Evolutionary conservation across 92 coral and sea anemone species (phyloP), one percentile per base, ranked within the genome.

Genomic region (Phymanthus crucifer): DNA sequence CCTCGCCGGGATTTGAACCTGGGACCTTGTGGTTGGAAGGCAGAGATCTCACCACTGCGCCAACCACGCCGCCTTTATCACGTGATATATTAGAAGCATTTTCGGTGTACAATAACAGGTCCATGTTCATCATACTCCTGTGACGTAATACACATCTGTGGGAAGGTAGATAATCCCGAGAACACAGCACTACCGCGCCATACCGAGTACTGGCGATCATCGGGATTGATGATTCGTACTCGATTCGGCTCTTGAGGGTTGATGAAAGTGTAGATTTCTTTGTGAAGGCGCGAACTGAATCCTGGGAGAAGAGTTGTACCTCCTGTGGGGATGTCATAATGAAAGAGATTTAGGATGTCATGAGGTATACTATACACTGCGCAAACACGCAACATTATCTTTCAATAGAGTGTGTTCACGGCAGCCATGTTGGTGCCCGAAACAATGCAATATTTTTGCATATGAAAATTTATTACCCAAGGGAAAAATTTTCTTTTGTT

Each of bases 121-220:
- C 98, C 98, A 81, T 90, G 81, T 77, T 95, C 98, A 11, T 95
- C 97, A 71, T 95, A 95, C 70, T 95, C 98, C 52, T 82, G 91
- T 29, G 78, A 52, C 1, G 98, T 80, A 48, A 95, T 87, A 76
- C 98, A 95, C 98, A 95, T 95, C 70, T 89, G 86, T 9, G 93
- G 86, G 74, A 95, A 95, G 21, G 91, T 81, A 9, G 98, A 87
- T 27, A 95, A 84, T 24, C 93, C 88, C 1, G 98, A 92, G 16
- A 95, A 74, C 83, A 95, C 85, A 65, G 98, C 91, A 79, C 97
- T 94, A 37, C 98, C 98, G 73, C 88, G 86, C 98, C 97, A 95
- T 66, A 91, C 92, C 9, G 93, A 89, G 73, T 79, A 77, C 91
- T 87, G 90, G 80, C 98, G 93, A 80, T 90, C 90, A 0, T 85